A percentile compares a stretch with the other conserved stretches of the same genome.
phyloP scores from a whole-genome alignment of 2,888 invertebrate genomes.

The Drosophila demipolita region DNA sequence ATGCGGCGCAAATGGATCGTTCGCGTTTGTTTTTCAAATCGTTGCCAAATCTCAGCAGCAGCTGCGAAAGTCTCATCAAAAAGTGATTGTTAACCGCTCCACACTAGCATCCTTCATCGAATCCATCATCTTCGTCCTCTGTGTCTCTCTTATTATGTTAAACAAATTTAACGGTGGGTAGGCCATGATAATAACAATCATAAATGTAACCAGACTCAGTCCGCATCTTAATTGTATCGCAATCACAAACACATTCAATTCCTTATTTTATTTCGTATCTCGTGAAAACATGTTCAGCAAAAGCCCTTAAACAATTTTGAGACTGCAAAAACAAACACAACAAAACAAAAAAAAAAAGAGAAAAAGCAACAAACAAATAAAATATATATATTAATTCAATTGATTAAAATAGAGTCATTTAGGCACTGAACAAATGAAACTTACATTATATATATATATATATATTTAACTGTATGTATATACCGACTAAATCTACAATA shows the following conservation, averaged over 20 bases:
- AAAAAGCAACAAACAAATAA: conserved; percentile 37
- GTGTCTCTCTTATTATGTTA: conserved; percentile 30
- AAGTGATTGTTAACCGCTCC: conserved; percentile 52
- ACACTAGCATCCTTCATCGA: neutral
- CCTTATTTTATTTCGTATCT: conserved; percentile 25
- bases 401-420: conserved; percentile 21
- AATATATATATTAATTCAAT: conserved; percentile 31
- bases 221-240: conserved; percentile 42
- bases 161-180: conserved; percentile 40
- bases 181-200: conserved; percentile 5
- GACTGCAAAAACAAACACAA: conserved; percentile 67
- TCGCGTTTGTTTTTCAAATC: conserved; percentile 86
- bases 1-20: conserved; percentile 66
- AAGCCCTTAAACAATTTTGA: conserved; percentile 77
- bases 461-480: conserved; percentile 14
- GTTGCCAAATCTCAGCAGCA: conserved; percentile 90
- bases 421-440: conserved; percentile 53
- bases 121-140: neutral
- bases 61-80: conserved; percentile 87
- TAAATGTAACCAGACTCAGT: conserved; percentile 21
- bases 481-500: conserved; percentile 26
- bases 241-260: neutral
- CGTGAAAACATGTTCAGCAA: conserved; percentile 40
- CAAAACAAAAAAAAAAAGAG: conserved; percentile 23
- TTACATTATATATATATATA: conserved; percentile 22